Evolutionary conservation across 2,888 invertebrate genomes (phyloP).

Genomic region (Ormyrus thymus): DNA sequence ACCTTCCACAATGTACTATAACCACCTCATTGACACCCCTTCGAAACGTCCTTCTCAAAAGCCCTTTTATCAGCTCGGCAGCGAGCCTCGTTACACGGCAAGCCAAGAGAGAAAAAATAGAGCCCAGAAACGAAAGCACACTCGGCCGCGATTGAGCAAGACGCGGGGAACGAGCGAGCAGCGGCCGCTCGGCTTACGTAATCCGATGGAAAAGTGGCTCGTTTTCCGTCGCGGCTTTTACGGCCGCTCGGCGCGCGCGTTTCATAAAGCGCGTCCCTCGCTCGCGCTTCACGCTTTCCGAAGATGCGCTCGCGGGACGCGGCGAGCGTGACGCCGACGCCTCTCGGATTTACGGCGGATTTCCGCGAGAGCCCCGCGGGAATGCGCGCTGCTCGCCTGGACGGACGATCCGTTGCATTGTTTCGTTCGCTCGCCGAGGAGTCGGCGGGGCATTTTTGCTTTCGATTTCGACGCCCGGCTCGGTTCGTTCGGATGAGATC

Average conservation of each 20-base stretch:
- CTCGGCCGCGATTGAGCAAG: not conserved
- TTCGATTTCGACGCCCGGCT: too few species aligned
- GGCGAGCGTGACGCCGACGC: too few species aligned
- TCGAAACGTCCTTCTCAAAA: too few species aligned
- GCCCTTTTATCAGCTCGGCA: too few species aligned
- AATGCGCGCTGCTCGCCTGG: not conserved
- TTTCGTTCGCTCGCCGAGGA: not conserved
- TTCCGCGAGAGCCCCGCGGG: conserved; percentile 19
- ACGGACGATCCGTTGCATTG: not conserved
- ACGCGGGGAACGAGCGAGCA: not conserved
- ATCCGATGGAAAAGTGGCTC: conserved; percentile 53
- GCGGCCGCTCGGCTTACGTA: conserved; percentile 59
- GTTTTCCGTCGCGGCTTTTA: conserved; percentile 1
- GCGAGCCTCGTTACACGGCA: too few species aligned
- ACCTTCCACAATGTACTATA: too few species aligned
- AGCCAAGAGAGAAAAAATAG: not conserved
- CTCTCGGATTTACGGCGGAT: conserved; percentile 23
- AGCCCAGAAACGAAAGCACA: not conserved
- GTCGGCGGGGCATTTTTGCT: too few species aligned
- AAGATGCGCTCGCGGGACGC: too few species aligned
- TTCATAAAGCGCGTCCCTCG: conserved; percentile 52
- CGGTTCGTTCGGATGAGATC: too few species aligned
- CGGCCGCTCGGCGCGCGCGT: conserved; percentile 26
- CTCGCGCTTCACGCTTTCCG: conserved; percentile 9
- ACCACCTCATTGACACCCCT: too few species aligned